Evolutionary conservation across 53 echinoderm and acorn worm genomes (phyloP).

Genomic region (Zoroaster sp.): DNA sequence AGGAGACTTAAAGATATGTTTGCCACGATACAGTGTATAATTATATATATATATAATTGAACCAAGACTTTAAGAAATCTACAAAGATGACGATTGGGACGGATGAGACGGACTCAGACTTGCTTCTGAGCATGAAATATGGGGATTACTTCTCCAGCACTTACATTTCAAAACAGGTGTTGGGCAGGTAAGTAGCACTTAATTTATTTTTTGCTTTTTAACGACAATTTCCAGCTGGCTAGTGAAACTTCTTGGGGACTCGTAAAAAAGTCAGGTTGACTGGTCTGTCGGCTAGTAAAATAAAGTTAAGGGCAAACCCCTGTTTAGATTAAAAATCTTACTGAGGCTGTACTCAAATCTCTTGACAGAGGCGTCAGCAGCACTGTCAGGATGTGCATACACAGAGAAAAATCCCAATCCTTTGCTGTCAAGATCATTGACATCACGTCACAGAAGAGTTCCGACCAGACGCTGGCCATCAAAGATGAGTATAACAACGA

Average conservation of each 20-base stretch:
- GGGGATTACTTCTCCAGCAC: conserved; percentile 81
- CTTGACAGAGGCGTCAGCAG: conserved; percentile 86
- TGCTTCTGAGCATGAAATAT: conserved; percentile 57
- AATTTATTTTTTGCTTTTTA: background rate
- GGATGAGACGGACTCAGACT: conserved; percentile 77
- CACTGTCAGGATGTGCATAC: conserved; percentile 79
- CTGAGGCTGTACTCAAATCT: background rate
- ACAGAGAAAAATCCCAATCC: conserved; percentile 54
- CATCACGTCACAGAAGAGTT: conserved; percentile 62
- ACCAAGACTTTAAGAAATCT: background rate
- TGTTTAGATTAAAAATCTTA: too few relatives aligned
- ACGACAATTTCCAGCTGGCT: background rate
- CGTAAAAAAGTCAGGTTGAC: too few relatives aligned
- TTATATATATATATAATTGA: background rate
- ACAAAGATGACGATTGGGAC: conserved; percentile 43
- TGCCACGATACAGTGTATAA: background rate
- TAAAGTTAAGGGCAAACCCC: background rate
- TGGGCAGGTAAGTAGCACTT: conserved; percentile 76
- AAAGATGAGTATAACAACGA: conserved; percentile 86
- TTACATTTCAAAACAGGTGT: conserved; percentile 75
- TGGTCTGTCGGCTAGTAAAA: too few relatives aligned
- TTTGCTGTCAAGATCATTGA: conserved; percentile 98
- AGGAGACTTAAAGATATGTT: background rate
- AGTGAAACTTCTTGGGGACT: too few relatives aligned
- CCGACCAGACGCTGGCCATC: conserved; percentile 62